phyloP scores from a whole-genome alignment of 2,888 invertebrate species.

The Spialia ferax region DNA sequence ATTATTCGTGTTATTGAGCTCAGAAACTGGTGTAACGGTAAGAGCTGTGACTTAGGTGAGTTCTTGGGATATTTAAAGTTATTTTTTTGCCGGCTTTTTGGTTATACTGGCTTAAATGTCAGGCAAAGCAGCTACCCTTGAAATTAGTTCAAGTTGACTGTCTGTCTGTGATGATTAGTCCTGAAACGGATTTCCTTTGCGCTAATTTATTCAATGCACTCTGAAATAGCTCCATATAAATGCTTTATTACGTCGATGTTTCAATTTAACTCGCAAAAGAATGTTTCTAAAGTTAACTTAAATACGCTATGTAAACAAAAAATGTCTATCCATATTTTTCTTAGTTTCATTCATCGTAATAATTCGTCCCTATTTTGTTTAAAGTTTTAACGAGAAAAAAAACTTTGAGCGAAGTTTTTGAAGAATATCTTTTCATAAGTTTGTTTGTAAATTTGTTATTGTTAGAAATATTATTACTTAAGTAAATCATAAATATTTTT shows the following conservation, averaged over 20 bases:
- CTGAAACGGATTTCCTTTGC: conserved; percentile 24
- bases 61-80: conserved; percentile 35
- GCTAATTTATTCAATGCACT: conserved; percentile 27
- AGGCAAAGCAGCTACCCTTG: conserved; percentile 61
- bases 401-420: too few species aligned
- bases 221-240: not conserved
- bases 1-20: conserved; percentile 9
- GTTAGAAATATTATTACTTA: too few species aligned
- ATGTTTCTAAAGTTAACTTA: not conserved
- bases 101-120: conserved; percentile 60
- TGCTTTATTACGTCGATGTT: not conserved
- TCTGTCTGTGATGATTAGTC: conserved; percentile 14
- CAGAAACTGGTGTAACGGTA: not conserved
- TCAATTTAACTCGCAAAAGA: not conserved
- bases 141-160: conserved; percentile 44
- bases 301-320: conserved; percentile 1
- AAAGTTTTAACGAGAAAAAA: too few species aligned
- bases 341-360: too few species aligned
- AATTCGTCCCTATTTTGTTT: too few species aligned
- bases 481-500: too few species aligned
- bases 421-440: too few species aligned
- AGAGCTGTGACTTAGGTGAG: not conserved
- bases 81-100: conserved; percentile 69
- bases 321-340: too few species aligned
- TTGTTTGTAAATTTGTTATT: too few species aligned